phyloP scores from a whole-genome alignment of 2,797 vertebrate genomes.

The Poeciliopsis gracilis region DNA sequence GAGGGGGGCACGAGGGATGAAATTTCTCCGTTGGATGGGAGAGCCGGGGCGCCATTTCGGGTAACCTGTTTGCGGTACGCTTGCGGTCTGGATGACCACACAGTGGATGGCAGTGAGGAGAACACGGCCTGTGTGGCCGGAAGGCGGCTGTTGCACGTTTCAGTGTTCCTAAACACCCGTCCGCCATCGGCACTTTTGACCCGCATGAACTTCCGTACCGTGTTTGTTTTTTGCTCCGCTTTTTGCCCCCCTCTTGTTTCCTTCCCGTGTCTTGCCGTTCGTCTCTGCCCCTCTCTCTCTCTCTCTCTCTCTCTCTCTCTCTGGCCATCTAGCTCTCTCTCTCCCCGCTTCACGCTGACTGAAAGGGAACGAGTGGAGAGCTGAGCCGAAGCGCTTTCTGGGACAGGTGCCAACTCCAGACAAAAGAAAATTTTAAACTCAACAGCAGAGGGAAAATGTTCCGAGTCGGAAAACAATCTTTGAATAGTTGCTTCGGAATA shows the following conservation, averaged over 20 bases:
- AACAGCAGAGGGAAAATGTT: slow-evolving; percentile 68
- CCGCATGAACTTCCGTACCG: slow-evolving; percentile 56
- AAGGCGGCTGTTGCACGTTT: slow-evolving; percentile 27
- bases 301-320: slow-evolving; percentile 51
- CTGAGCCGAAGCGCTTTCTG: slow-evolving; percentile 82
- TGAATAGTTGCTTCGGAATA: slow-evolving; percentile 43
- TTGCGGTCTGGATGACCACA: slow-evolving; percentile 54
- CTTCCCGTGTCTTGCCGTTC: slow-evolving; percentile 59
- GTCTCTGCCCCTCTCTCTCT: slow-evolving; percentile 52
- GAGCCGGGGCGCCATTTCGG: slow-evolving; percentile 58
- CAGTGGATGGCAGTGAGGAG: slow-evolving; percentile 47
- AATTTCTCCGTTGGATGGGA: slow-evolving; percentile 58
- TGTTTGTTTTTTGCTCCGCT: slow-evolving; percentile 54
- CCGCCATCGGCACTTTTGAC: slow-evolving; percentile 35
- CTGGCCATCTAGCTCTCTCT: slow-evolving; percentile 53
- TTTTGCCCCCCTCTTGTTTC: slow-evolving; percentile 48
- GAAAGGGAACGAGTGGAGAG: slow-evolving; percentile 65
- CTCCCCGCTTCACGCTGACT: slow-evolving; percentile 64
- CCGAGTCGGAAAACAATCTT: slow-evolving; percentile 49
- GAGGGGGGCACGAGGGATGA: neutral
- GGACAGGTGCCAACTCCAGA: slow-evolving; percentile 93
- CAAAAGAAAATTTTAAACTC: slow-evolving; percentile 87
- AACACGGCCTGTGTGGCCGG: slow-evolving; percentile 44
- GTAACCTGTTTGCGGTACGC: slow-evolving; percentile 53
- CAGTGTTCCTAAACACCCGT: slow-evolving; percentile 49